Base-by-base conservation (phyloP, 2,888 invertebrate species). In the Andrena bicolor region DNA sequence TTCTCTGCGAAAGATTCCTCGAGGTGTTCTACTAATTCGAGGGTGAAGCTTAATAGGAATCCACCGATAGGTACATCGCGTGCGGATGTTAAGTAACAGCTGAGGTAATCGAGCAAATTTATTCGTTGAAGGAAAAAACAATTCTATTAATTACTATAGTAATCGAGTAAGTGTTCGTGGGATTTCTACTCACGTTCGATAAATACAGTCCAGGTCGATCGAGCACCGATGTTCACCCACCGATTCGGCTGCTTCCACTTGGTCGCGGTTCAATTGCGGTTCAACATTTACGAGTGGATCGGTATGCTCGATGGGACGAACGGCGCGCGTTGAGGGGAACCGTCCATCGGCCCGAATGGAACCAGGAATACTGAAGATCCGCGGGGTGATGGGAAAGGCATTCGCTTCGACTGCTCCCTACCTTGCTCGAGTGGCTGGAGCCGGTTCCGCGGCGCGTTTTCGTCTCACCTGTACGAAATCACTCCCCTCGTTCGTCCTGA, bases 301-400 rank as follows among this genome's bases (percentile, higher is more conserved):
- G 28, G 65, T 20, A 3, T 32, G 60, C 16, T 58, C 56, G 65
- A n/a, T 64, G 20, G 32, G 63, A 58, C 8, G 35, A 75, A 80
- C 66, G 61, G 70, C 83, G 77, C 83, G 71, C 84, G 80, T 41
- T 41, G 68, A 74, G 79, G 70, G 77, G 88, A 85, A 87, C 86
- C 91, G 89, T 91, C 93, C 92, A 93, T 93, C 92, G 91, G 89
- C 88, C 85, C 87, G 88, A 87, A 87, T 90, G 88, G 91, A 90
- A 90, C 88, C 88, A 89, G 91, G 89, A 91, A 89, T 88, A 93
- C 93, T 93, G 92, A 88, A 81, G 84, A 79, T 87, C 85, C 86
- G 86, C 82, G 81, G 41, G 79, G 84, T 84, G 86, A 88, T 89
- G 92, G 88, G 91, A 92, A 92, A 93, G 92, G 90, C 90, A 90